Evolutionary conservation across 1,140 invertebrate species (phyloP).

Genomic region (Penaeus indicus): DNA sequence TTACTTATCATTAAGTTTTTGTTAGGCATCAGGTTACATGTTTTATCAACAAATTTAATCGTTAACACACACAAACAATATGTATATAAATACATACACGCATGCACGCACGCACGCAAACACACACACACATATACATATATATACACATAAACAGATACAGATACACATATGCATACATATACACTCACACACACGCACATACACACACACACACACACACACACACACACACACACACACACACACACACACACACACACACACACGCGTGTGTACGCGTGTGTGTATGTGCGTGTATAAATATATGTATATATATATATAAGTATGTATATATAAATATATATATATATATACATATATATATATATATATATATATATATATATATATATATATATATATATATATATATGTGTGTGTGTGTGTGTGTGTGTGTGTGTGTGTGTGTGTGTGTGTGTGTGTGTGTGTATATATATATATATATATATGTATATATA

Average conservation of each 20-base stretch:
- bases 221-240: not conserved
- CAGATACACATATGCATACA: no score
- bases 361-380: conserved; percentile 30
- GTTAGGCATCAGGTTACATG: no score
- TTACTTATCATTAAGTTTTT: no score
- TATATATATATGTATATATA: no score
- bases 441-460: not conserved
- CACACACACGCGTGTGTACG: not conserved
- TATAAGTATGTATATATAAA: conserved; percentile 8
- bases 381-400: not conserved
- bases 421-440: not conserved
- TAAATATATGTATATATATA: not conserved
- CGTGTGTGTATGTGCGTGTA: not conserved
- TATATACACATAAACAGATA: no score
- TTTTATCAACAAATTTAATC: no score
- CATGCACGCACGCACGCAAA: no score
- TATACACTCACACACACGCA: no score
- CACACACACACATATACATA: no score
- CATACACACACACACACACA: not conserved
- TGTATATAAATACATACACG: no score
- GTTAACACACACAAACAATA: no score
- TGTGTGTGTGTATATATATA: not conserved
- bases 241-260: conserved; percentile 1
- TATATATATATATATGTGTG: not conserved
- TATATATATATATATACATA: conserved; percentile 22